Percentiles rank a stretch among this genome's conserved stretches.
phyloP scores from a whole-genome alignment of 1,140 invertebrate genomes.

The Sminthurides bifidus region DNA sequence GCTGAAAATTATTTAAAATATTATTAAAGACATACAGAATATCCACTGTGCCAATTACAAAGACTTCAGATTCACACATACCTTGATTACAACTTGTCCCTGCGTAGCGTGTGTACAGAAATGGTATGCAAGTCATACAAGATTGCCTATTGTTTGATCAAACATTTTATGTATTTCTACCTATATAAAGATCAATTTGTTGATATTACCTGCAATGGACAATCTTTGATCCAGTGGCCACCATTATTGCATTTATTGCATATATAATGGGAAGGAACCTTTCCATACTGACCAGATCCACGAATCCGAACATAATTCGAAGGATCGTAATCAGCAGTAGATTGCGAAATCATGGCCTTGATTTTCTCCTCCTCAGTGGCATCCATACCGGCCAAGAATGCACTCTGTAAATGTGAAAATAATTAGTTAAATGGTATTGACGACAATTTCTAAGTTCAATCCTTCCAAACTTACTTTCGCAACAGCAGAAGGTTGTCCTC shows the following conservation, averaged over 20 bases:
- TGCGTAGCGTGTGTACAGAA: too few relatives aligned
- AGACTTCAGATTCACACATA: too few relatives aligned
- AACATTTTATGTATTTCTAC: too few relatives aligned
- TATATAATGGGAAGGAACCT: slow-evolving; percentile 74
- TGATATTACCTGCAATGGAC: slow-evolving; percentile 54
- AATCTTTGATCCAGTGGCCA: slow-evolving; percentile 94
- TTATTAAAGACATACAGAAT: neutral
- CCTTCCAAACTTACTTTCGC: slow-evolving; percentile 21
- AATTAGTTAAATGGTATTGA: neutral
- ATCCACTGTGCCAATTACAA: too few relatives aligned
- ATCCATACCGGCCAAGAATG: slow-evolving; percentile 79
- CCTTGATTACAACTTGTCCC: too few relatives aligned
- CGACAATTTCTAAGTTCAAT: neutral
- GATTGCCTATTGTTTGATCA: too few relatives aligned
- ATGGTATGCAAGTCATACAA: too few relatives aligned
- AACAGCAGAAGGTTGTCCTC: slow-evolving; percentile 1
- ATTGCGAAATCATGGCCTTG: slow-evolving; percentile 90
- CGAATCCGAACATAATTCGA: slow-evolving; percentile 85
- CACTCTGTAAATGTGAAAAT: slow-evolving; percentile 40
- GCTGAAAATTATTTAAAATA: slow-evolving; percentile 6
- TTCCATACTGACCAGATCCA: slow-evolving; percentile 71
- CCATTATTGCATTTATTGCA: slow-evolving; percentile 85
- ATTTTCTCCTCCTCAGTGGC: slow-evolving; percentile 95
- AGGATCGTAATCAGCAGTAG: slow-evolving; percentile 90
- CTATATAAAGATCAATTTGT: too few relatives aligned